A percentile compares a stretch with the other conserved stretches of the same genome.
These are phyloP conservation scores for Indicator indicator DNA, from an alignment of 2,113 vertebrate genomes.

Conservation along the genomic window DNA sequence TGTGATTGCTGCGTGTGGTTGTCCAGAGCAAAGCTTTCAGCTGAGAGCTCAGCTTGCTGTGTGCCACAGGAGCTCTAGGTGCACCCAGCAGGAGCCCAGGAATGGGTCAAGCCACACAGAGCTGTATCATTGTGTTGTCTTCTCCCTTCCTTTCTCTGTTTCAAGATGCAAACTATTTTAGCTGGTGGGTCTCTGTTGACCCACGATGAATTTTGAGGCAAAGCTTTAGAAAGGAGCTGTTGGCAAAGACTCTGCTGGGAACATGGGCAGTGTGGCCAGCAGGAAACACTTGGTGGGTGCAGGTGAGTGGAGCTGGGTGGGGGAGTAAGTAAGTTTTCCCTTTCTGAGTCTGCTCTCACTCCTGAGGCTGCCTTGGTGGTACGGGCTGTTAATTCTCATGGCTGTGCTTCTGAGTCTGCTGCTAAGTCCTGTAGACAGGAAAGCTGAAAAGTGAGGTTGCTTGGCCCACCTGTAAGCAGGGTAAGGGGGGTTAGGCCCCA, in stretches of 20 bases:
- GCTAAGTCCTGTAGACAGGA: not conserved
- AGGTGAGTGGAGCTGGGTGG: too few species aligned
- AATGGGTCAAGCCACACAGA: not conserved
- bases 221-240: not conserved
- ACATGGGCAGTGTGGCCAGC: not conserved
- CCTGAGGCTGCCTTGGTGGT: not conserved
- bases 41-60: fast-evolving
- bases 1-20: not conserved
- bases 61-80: fast-evolving
- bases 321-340: not conserved
- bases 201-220: not conserved
- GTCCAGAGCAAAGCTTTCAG: not conserved
- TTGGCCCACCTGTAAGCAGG: not conserved
- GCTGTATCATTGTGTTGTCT: not conserved
- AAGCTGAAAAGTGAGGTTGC: not conserved
- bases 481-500: not conserved
- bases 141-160: not conserved
- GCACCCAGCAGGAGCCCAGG: fast-evolving
- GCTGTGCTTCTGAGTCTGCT: not conserved
- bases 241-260: not conserved
- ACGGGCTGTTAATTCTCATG: not conserved
- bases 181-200: not conserved
- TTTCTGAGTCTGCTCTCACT: not conserved
- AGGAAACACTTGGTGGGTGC: not conserved
- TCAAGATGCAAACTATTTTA: not conserved